A percentile compares a stretch with the other conserved stretches of the same genome.
phyloP scores from a whole-genome alignment of 1,140 invertebrate species.

The Mizuhopecten yessoensis region DNA sequence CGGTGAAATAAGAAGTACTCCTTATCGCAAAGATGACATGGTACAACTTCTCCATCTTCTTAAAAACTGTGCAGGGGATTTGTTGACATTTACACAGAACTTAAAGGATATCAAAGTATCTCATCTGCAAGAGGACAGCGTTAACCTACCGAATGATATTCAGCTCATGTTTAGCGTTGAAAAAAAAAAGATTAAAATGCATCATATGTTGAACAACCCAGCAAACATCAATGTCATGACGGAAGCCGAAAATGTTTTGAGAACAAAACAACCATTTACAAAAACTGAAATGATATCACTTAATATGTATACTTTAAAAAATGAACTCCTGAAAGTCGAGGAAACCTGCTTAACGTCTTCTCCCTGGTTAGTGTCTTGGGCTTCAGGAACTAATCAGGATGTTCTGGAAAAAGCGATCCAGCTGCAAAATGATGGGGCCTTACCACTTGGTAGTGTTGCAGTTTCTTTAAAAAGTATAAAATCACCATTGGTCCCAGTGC shows the following conservation, averaged over 20 bases:
- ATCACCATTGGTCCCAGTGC: background rate
- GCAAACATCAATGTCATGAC: background rate
- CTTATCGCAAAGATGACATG: conserved; percentile 71
- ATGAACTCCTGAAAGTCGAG: background rate
- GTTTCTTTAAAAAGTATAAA: background rate
- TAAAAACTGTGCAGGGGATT: conserved; percentile 62
- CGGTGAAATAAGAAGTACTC: conserved; percentile 72
- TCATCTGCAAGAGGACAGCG: conserved; percentile 61
- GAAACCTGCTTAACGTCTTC: background rate
- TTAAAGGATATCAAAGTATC: conserved; percentile 69
- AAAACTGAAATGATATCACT: conserved; percentile 18
- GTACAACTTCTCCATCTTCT: conserved; percentile 70
- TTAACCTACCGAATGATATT: conserved; percentile 41
- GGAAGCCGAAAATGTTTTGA: background rate
- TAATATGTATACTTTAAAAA: background rate
- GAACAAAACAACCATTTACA: background rate
- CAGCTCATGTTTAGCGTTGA: conserved; percentile 44
- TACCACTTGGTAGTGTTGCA: background rate
- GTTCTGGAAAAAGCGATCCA: background rate
- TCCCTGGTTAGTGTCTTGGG: conserved; percentile 44
- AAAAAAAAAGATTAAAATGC: background rate
- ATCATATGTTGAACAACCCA: background rate
- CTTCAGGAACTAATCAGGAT: background rate
- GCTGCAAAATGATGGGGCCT: background rate
- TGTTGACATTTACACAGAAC: conserved; percentile 79